phyloP scores from a whole-genome alignment of 1,140 invertebrate species.

The Spodoptera frugiperda region DNA sequence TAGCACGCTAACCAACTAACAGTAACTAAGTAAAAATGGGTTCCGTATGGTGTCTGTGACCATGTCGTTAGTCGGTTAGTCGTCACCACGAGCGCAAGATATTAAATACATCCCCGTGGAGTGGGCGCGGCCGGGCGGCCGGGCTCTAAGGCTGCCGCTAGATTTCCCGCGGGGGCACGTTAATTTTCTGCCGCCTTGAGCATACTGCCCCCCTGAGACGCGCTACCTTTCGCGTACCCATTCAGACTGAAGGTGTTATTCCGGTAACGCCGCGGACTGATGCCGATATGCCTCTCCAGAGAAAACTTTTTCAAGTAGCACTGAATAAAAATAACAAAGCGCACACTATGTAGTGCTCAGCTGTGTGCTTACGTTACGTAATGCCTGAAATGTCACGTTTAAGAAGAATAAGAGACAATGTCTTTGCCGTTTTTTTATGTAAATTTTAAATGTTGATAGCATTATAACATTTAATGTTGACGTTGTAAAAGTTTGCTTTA shows the following conservation, averaged over 20 bases:
- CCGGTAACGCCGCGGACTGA: conserved; percentile 74
- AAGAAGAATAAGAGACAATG: not conserved
- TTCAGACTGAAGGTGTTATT: conserved; percentile 86
- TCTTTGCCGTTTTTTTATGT: not conserved
- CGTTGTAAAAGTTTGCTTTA: conserved; percentile 17
- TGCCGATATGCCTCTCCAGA: conserved; percentile 72
- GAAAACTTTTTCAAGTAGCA: conserved; percentile 67
- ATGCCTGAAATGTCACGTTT: conserved; percentile 21
- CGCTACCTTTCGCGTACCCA: conserved; percentile 84
- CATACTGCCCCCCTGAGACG: conserved; percentile 88
- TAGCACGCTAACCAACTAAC: not conserved
- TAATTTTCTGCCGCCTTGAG: conserved; percentile 91
- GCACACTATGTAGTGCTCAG: conserved; percentile 27
- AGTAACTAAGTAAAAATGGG: not conserved
- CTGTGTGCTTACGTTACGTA: conserved; percentile 16
- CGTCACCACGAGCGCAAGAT: conserved; percentile 57
- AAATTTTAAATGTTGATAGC: conserved; percentile 18
- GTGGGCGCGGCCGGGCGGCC: conserved; percentile 70
- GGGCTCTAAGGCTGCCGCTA: conserved; percentile 83
- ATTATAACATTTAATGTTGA: not conserved
- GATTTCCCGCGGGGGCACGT: conserved; percentile 89
- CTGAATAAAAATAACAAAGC: conserved; percentile 64
- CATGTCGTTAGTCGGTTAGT: conserved; percentile 1
- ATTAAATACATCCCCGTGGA: conserved; percentile 77
- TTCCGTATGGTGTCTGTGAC: not conserved